Percentiles rank a stretch among this genome's conserved stretches.
Conservation (phyloP, 2,113 vertebrate genomes). For the Procavia capensis region DNA sequence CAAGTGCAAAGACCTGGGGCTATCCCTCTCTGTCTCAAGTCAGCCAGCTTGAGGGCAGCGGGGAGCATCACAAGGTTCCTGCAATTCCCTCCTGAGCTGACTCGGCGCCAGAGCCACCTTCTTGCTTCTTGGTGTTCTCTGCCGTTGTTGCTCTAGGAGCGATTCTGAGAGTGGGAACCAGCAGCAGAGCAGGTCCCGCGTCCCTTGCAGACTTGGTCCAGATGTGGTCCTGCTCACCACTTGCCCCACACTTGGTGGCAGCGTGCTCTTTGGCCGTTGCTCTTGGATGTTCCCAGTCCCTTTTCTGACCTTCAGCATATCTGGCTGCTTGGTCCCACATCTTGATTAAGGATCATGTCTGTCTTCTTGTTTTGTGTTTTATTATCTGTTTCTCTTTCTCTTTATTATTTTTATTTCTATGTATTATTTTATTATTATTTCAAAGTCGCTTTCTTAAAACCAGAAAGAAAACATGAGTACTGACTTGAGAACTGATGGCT, state of each 20-base stretch:
- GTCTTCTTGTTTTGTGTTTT: fast-evolving
- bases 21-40: fast-evolving
- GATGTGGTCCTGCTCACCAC: neutral
- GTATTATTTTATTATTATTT: too few species aligned
- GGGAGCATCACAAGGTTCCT: fast-evolving
- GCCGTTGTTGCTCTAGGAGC: too few species aligned
- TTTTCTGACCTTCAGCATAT: fast-evolving
- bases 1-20: too few species aligned
- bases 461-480: neutral
- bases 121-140: neutral
- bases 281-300: fast-evolving
- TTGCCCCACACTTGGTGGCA: neutral
- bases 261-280: neutral
- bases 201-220: neutral
- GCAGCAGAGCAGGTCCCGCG: fast-evolving
- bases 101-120: fast-evolving
- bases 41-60: too few species aligned
- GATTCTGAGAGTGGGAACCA: fast-evolving
- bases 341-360: too few species aligned
- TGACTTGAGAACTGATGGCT: neutral
- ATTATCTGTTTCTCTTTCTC: neutral
- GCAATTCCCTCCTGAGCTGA: fast-evolving
- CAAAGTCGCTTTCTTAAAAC: neutral
- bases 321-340: fast-evolving
- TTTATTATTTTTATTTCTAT: neutral